Evolutionary conservation across 53 echinoderm and acorn worm species (phyloP).

Genomic region (Holothuria scabra): DNA sequence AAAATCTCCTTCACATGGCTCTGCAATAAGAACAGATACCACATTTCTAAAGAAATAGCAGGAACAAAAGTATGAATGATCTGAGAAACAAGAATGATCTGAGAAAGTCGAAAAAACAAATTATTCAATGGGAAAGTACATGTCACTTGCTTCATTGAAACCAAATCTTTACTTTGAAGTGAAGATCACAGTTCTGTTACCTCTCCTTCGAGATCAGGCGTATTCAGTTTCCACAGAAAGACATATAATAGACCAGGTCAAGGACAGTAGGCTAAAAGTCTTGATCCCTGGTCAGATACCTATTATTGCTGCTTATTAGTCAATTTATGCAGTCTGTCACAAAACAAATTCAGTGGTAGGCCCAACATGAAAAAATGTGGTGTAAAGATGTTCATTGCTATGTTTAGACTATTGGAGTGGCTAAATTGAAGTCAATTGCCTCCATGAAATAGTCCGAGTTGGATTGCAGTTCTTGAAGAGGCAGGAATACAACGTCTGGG

Average conservation of each 20-base stretch:
- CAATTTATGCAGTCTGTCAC: slow-evolving; percentile 46
- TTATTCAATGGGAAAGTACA: neutral
- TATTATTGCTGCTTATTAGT: slow-evolving; percentile 42
- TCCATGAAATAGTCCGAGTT: slow-evolving; percentile 51
- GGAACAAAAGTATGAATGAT: neutral
- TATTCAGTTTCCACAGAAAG: neutral
- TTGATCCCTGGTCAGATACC: slow-evolving; percentile 52
- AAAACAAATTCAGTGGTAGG: slow-evolving; percentile 63
- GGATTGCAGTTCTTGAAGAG: slow-evolving; percentile 29
- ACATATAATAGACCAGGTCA: slow-evolving; percentile 26
- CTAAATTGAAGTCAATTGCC: slow-evolving; percentile 19
- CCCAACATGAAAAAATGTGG: slow-evolving; percentile 45
- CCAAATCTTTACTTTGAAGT: neutral
- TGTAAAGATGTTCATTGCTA: slow-evolving; percentile 49
- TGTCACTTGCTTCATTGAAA: slow-evolving; percentile 31
- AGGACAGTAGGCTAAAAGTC: neutral
- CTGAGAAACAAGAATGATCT: too few relatives aligned
- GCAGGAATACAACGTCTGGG: slow-evolving; percentile 44
- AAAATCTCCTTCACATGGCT: neutral
- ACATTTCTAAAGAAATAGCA: neutral
- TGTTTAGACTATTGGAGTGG: slow-evolving; percentile 58
- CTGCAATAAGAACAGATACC: neutral
- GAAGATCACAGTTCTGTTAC: neutral
- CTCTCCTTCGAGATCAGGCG: neutral
- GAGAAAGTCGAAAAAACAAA: neutral